Conservation (phyloP, 1,140 invertebrate species). For the Lucilia cuprina region DNA sequence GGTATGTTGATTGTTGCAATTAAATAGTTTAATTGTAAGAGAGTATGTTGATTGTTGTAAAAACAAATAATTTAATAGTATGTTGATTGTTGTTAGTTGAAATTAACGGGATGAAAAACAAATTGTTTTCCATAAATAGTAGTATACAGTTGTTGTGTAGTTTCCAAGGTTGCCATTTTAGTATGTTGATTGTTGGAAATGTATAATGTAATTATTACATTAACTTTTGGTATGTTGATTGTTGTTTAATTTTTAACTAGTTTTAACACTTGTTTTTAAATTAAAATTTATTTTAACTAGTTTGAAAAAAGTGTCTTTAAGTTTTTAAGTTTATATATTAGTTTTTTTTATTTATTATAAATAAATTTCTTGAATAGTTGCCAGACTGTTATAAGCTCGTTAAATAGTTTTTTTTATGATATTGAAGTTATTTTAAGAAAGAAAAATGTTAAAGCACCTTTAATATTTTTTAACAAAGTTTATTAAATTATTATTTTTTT, state of each 20-base stretch:
- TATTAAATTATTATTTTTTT: no score
- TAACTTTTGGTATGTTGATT: not conserved
- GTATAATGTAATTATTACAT: not conserved
- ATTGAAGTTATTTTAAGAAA: not conserved
- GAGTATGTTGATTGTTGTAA: not conserved
- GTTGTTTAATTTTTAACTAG: not conserved
- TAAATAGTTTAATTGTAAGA: not conserved
- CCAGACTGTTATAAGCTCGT: conserved; percentile 3
- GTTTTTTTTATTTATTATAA: not conserved
- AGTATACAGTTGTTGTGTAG: not conserved
- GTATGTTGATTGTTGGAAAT: not conserved
- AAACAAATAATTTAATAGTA: not conserved
- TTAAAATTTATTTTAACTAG: not conserved
- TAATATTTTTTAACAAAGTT: not conserved
- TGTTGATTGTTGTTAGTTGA: not conserved
- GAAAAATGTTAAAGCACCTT: not conserved
- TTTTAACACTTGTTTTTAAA: not conserved
- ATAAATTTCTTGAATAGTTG: not conserved
- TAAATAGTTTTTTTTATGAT: not conserved
- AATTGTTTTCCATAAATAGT: not conserved
- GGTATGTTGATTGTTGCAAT: conserved; percentile 23
- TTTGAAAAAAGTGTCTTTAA: not conserved
- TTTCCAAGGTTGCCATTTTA: not conserved
- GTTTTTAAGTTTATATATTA: not conserved
- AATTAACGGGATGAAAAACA: no score